Evolutionary conservation across 2,888 invertebrate genomes (phyloP).

Genomic region (Trimorus sp.): DNA sequence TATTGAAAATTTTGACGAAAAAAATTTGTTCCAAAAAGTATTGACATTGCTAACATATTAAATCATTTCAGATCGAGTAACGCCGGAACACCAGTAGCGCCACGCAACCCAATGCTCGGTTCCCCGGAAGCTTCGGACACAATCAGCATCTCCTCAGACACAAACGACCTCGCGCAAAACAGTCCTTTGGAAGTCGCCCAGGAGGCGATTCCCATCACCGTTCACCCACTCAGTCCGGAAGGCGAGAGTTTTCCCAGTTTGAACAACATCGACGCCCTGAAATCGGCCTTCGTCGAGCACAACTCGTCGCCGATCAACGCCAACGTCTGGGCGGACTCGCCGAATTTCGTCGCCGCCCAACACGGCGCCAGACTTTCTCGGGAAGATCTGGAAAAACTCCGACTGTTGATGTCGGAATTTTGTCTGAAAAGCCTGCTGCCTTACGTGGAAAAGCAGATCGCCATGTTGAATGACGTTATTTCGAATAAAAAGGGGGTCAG

Average conservation of each 20-base stretch:
- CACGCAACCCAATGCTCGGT: slow-evolving; percentile 72
- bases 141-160: slow-evolving; percentile 75
- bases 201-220: slow-evolving; percentile 82
- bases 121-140: slow-evolving; percentile 76
- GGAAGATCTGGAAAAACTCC: slow-evolving; percentile 92
- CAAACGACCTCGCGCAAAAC: slow-evolving; percentile 71
- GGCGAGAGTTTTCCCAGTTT: slow-evolving; percentile 81
- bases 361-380: slow-evolving; percentile 90
- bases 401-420: slow-evolving; percentile 93
- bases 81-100: slow-evolving; percentile 77
- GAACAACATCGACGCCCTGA: slow-evolving; percentile 62
- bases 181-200: slow-evolving; percentile 82
- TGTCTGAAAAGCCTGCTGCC: slow-evolving; percentile 93
- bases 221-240: slow-evolving; percentile 90
- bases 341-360: slow-evolving; percentile 83
- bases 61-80: slow-evolving; percentile 79
- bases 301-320: slow-evolving; percentile 79
- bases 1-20: too few relatives aligned
- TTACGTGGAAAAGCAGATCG: slow-evolving; percentile 94
- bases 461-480: slow-evolving; percentile 89
- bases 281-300: slow-evolving; percentile 61
- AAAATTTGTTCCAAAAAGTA: too few relatives aligned
- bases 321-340: slow-evolving; percentile 84
- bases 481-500: slow-evolving; percentile 96
- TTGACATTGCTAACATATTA: too few relatives aligned